Conservation (phyloP, 2,888 invertebrate species). For the Melanophora roralis region DNA sequence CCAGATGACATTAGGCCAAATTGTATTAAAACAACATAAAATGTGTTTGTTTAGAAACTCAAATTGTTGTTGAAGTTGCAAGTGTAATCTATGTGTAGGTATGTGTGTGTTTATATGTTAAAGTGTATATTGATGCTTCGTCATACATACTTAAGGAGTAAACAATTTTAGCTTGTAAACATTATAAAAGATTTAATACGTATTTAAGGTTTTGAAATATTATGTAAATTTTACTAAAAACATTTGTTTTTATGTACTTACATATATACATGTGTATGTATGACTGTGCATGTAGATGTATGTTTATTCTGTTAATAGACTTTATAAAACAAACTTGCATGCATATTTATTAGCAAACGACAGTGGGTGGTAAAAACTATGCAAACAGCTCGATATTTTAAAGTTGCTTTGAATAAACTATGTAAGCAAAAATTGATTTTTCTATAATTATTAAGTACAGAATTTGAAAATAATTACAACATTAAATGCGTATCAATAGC, state of each 20-base stretch:
- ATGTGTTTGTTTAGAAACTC: not conserved
- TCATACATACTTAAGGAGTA: conserved; percentile 48
- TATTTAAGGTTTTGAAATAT: conserved; percentile 61
- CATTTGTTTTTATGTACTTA: conserved; percentile 45
- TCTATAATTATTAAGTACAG: too few relatives aligned
- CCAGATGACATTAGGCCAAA: conserved; percentile 43
- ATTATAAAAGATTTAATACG: conserved; percentile 60
- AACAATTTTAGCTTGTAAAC: conserved; percentile 62
- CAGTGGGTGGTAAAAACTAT: not conserved
- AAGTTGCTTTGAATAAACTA: too few relatives aligned
- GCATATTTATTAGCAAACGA: conserved; percentile 2
- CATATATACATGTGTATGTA: too few relatives aligned
- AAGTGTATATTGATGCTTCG: not conserved
- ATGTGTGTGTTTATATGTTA: too few relatives aligned
- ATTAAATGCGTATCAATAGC: too few relatives aligned
- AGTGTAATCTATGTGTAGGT: not conserved
- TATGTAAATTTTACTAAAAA: conserved; percentile 51
- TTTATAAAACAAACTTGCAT: conserved; percentile 45
- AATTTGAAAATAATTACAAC: too few relatives aligned
- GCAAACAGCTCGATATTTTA: too few relatives aligned
- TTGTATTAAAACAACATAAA: not conserved
- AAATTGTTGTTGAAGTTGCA: conserved; percentile 26
- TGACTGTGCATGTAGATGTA: not conserved
- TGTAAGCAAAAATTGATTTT: too few relatives aligned
- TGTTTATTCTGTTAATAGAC: conserved; percentile 54